Evolutionary conservation across 2,888 invertebrate species (phyloP).

Genomic region (Hirtodrosophila alboralis): DNA sequence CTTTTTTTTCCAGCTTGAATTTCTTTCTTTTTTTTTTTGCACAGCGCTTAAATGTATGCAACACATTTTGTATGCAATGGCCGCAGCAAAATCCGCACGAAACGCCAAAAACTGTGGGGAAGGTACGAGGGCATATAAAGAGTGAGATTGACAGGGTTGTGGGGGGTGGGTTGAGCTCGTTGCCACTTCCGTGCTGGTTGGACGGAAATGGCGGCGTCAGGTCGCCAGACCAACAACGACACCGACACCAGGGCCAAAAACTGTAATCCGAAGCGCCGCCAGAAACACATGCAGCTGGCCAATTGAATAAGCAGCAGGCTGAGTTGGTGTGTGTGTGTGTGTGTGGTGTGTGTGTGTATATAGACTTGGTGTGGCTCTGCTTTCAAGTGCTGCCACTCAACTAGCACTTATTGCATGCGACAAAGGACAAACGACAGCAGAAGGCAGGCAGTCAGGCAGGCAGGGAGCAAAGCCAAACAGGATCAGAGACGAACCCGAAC

Average conservation of each 20-base stretch:
- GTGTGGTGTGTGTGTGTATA: conserved; percentile 28
- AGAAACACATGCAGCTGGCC: conserved; percentile 74
- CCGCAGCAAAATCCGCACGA: conserved; percentile 72
- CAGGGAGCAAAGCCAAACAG: not conserved
- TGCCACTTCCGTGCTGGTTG: conserved; percentile 77
- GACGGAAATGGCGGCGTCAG: conserved; percentile 82
- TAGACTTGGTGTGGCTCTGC: conserved; percentile 60
- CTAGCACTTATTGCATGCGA: conserved; percentile 79
- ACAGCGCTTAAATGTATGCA: conserved; percentile 72
- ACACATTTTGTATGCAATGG: conserved; percentile 78
- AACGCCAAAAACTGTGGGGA: conserved; percentile 31
- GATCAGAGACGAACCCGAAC: conserved; percentile 20
- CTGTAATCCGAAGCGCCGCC: conserved; percentile 74
- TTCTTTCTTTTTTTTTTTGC: conserved; percentile 12
- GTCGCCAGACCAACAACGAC: conserved; percentile 70
- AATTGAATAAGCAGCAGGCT: conserved; percentile 47
- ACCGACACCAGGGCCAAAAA: conserved; percentile 73
- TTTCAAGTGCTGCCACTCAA: conserved; percentile 78
- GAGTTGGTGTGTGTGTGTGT: conserved; percentile 13
- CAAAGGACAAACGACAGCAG: conserved; percentile 67
- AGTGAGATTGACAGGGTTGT: too few species aligned
- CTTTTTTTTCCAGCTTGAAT: conserved; percentile 10
- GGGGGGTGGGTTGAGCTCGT: conserved; percentile 21
- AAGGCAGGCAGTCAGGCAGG: conserved; percentile 18
- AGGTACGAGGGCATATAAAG: not conserved